Percentiles rank a stretch among this genome's conserved stretches.
phyloP scores from a whole-genome alignment of 1,140 invertebrate genomes.

The Parapsyche elsis region DNA sequence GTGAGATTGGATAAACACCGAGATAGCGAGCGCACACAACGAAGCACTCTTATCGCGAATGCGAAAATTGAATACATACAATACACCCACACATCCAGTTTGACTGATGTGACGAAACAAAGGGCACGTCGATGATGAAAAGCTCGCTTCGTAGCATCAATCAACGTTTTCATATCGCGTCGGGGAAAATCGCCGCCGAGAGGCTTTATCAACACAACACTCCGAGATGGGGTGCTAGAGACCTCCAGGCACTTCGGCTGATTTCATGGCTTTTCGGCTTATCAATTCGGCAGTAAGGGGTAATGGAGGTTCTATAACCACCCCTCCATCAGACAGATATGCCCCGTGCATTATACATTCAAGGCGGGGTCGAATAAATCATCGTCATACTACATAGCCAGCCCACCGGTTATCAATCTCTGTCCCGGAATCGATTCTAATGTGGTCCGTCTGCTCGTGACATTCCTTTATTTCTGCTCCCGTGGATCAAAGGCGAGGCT shows the following conservation, averaged over 20 bases:
- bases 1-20: no score
- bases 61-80: neutral
- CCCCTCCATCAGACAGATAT: neutral
- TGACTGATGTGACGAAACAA: neutral
- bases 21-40: no score
- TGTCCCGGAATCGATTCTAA: constrained; percentile 15
- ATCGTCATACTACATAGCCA: constrained; percentile 20
- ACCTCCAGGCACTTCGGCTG: neutral
- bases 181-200: neutral
- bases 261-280: neutral
- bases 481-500: no score
- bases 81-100: neutral
- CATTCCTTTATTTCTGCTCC: neutral
- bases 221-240: neutral
- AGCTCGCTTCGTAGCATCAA: neutral
- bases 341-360: constrained; percentile 13
- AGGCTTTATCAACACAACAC: neutral
- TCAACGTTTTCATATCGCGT: neutral
- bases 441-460: constrained; percentile 13
- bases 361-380: constrained; percentile 30
- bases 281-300: neutral
- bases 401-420: constrained; percentile 10
- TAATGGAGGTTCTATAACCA: neutral
- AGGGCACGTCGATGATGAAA: neutral
- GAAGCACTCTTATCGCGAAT: neutral